A percentile compares a stretch with the other conserved stretches of the same genome.
These are phyloP conservation scores for Falco concolor DNA, from an alignment of 2,797 vertebrate species.

Conservation along the genomic window DNA sequence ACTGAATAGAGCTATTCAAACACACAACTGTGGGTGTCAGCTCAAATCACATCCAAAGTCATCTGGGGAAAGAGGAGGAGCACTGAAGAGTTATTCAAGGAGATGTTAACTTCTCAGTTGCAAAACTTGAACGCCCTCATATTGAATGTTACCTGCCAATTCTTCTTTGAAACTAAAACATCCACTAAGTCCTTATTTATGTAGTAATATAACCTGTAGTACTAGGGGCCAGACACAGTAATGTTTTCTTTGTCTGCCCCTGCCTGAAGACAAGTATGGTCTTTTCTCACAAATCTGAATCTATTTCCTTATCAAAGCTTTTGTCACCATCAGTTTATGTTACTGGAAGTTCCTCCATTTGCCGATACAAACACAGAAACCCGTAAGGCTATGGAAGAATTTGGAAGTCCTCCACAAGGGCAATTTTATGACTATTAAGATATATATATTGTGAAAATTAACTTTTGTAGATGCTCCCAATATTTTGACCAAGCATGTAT, in stretches of 20 bases:
- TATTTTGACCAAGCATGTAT: neutral
- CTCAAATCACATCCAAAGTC: constrained; percentile 13
- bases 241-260: neutral
- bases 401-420: neutral
- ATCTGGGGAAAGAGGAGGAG: neutral
- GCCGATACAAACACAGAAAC: neutral
- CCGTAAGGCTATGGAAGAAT: neutral
- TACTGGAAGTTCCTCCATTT: neutral
- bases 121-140: neutral
- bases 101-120: neutral
- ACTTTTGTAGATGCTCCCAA: neutral
- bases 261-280: neutral
- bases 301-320: neutral
- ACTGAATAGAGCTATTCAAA: constrained; percentile 34
- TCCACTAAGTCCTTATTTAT: neutral
- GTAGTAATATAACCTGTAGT: neutral
- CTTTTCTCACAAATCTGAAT: neutral
- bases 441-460: neutral
- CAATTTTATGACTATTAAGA: neutral
- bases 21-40: constrained; percentile 25
- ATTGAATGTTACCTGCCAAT: neutral
- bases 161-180: neutral
- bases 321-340: neutral
- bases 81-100: constrained; percentile 6
- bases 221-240: neutral